Conservation (phyloP, 1,140 invertebrate genomes). For the Phocides pigmalion region DNA sequence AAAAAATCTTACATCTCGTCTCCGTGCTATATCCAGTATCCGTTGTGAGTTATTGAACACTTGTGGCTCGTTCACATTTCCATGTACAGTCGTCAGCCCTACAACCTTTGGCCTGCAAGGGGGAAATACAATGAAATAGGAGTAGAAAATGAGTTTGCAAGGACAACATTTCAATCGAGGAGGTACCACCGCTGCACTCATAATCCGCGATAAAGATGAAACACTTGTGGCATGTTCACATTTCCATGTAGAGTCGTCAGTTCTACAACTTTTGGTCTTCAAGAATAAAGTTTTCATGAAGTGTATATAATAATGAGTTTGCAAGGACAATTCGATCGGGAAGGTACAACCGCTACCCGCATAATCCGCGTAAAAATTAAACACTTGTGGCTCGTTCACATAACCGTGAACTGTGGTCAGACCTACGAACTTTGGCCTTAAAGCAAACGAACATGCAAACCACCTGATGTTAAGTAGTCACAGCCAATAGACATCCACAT, state of each 20-base stretch:
- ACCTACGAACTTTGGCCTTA: too few relatives aligned
- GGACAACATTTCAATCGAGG: too few relatives aligned
- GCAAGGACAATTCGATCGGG: too few relatives aligned
- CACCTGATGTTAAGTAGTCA: too few relatives aligned
- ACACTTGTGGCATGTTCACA: conserved; percentile 54
- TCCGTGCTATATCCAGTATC: conserved; percentile 52
- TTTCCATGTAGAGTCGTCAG: conserved; percentile 64
- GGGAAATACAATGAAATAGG: too few relatives aligned
- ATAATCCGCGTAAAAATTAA: too few relatives aligned
- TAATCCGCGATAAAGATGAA: too few relatives aligned
- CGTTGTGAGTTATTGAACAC: conserved; percentile 57
- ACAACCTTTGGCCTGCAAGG: conserved; percentile 56
- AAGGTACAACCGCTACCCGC: too few relatives aligned
- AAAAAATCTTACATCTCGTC: conserved; percentile 51
- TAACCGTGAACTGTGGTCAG: conserved; percentile 65
- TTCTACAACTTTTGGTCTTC: conserved; percentile 53
- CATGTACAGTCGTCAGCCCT: conserved; percentile 57
- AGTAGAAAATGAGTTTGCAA: conserved; percentile 3
- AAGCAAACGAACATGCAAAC: too few relatives aligned
- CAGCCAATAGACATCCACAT: too few relatives aligned
- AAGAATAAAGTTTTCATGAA: too few relatives aligned
- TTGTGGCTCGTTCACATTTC: conserved; percentile 61
- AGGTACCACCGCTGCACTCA: too few relatives aligned
- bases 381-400: conserved; percentile 54
- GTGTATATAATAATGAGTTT: conserved; percentile 12